Conservation (phyloP, 2,113 vertebrate genomes). For the rabbit (Oryctolagus cuniculus) region mOryCun1.1 NC_091432.1:201963501-201964000, state of each 20-base stretch:
- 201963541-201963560: no score
- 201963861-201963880: not conserved
- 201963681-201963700: not conserved
- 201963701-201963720: not conserved
- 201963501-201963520: no score
- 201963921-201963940: not conserved
- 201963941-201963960: not conserved
- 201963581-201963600: no score
- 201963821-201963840: not conserved
- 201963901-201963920: not conserved
- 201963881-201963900: not conserved
- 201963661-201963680: not conserved
- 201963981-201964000: not conserved
- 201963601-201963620: not conserved
- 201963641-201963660: not conserved
- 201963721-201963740: not conserved
- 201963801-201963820: not conserved
- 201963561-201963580: no score
- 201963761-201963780: not conserved
- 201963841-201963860: not conserved
- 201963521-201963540: no score
- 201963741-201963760: rapidly evolving
- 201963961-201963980: rapidly evolving
- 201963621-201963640: not conserved
- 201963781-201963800: not conserved